Evolutionary conservation across 2,888 invertebrate species (phyloP).

Genomic region (Acleris sparsana): DNA sequence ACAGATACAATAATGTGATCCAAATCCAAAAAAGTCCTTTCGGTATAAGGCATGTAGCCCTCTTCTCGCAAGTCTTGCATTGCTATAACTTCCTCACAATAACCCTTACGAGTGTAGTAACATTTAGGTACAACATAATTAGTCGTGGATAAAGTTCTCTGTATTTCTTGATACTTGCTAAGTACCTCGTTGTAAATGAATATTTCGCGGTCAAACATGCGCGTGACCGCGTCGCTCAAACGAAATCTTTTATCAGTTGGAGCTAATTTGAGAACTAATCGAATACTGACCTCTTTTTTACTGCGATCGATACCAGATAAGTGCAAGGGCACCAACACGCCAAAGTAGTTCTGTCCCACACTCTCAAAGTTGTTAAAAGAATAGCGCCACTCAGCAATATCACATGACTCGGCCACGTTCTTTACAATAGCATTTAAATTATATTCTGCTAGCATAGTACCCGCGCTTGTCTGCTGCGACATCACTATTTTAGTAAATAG

Average conservation of each 20-base stretch:
- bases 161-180: slow-evolving; percentile 53
- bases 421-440: slow-evolving; percentile 40
- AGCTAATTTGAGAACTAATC: slow-evolving; percentile 68
- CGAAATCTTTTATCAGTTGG: slow-evolving; percentile 69
- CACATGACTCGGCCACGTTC: slow-evolving; percentile 35
- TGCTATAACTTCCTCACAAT: slow-evolving; percentile 66
- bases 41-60: slow-evolving; percentile 59
- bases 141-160: slow-evolving; percentile 41
- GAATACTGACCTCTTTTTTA: slow-evolving; percentile 43
- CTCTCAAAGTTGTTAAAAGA: slow-evolving; percentile 53
- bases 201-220: slow-evolving; percentile 67
- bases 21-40: slow-evolving; percentile 58
- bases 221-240: slow-evolving; percentile 69
- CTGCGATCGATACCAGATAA: slow-evolving; percentile 49
- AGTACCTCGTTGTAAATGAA: slow-evolving; percentile 64
- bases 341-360: slow-evolving; percentile 74
- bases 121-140: slow-evolving; percentile 58
- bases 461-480: neutral
- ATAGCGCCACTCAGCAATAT: slow-evolving; percentile 49
- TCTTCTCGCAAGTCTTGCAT: slow-evolving; percentile 64
- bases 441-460: slow-evolving; percentile 11
- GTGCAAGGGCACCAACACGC: slow-evolving; percentile 62
- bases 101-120: slow-evolving; percentile 59
- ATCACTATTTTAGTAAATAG: neutral
- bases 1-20: slow-evolving; percentile 61